Percentiles rank a stretch among this genome's conserved stretches.
Conservation (phyloP, 2,113 vertebrate genomes). For the Cricetomys ansorgei region DNA sequence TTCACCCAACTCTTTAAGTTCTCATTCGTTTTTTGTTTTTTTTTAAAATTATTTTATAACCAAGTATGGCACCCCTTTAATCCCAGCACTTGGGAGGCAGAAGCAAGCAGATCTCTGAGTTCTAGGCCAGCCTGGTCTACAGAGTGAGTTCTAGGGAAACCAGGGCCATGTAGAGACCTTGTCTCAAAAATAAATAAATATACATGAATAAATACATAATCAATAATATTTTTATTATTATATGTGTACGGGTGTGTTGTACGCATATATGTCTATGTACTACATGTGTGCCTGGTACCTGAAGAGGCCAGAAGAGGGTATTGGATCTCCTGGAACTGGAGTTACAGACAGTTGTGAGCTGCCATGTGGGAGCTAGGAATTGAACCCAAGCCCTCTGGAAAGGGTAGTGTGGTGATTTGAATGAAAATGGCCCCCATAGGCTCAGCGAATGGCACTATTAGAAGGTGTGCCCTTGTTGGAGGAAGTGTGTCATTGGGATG, state of each 20-base stretch:
- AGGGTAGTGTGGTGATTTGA: too few species aligned
- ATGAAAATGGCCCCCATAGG: too few species aligned
- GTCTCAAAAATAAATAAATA: background rate
- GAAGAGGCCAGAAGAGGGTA: background rate
- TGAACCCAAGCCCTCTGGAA: background rate
- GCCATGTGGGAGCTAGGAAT: background rate
- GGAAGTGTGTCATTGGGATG: too few species aligned
- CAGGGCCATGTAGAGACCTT: background rate
- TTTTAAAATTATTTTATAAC: background rate
- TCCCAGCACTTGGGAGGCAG: background rate
- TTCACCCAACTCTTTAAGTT: background rate
- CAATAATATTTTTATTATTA: background rate
- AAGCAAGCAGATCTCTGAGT: background rate
- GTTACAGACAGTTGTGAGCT: background rate
- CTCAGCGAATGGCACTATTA: too few species aligned
- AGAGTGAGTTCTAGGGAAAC: background rate
- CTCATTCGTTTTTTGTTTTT: background rate
- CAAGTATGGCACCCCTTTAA: background rate
- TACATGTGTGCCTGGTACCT: background rate
- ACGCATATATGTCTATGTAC: background rate
- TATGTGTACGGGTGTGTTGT: background rate
- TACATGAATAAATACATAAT: background rate
- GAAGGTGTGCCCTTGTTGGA: too few species aligned
- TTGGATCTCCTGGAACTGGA: background rate
- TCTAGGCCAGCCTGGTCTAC: background rate